A percentile compares a stretch with the other conserved stretches of the same genome.
Evolutionary conservation across 2,797 vertebrate genomes (phyloP).

Genomic region (Xenopus petersii): DNA sequence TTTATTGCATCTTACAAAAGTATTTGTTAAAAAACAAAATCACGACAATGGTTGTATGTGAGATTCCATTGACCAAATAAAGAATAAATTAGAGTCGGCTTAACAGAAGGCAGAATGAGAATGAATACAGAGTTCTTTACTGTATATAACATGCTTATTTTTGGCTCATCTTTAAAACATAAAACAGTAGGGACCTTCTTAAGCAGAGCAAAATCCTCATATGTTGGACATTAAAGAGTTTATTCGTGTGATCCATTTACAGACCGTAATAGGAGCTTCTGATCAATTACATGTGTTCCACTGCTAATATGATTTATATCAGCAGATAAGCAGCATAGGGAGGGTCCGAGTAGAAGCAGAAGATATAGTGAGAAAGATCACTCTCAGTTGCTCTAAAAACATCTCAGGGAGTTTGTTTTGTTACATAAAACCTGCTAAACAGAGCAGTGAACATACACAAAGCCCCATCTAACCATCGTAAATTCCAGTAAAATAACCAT

Average conservation of each 20-base stretch:
- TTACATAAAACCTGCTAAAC: too few relatives aligned
- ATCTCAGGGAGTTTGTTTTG: too few relatives aligned
- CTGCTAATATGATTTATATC: too few relatives aligned
- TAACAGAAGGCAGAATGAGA: conserved; percentile 1
- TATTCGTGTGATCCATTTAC: conserved; percentile 15
- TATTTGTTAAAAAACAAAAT: conserved; percentile 35
- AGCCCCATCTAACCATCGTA: too few relatives aligned
- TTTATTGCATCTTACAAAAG: conserved; percentile 38
- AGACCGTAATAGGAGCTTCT: conserved; percentile 14
- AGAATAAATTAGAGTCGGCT: background rate
- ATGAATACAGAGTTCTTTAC: background rate
- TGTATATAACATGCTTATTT: conserved; percentile 3
- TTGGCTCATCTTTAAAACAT: conserved; percentile 24
- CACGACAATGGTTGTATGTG: background rate
- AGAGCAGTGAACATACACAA: too few relatives aligned
- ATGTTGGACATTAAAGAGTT: conserved; percentile 26
- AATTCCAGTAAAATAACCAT: too few relatives aligned
- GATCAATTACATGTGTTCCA: conserved; percentile 11
- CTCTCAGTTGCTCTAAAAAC: too few relatives aligned
- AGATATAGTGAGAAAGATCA: too few relatives aligned
- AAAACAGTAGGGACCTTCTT: conserved; percentile 6
- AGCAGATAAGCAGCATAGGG: too few relatives aligned
- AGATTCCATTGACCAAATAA: background rate
- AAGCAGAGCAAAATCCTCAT: conserved; percentile 23
- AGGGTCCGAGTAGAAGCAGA: too few relatives aligned